Conservation (phyloP, 1,140 invertebrate genomes). For the Sogatella furcifera region DNA sequence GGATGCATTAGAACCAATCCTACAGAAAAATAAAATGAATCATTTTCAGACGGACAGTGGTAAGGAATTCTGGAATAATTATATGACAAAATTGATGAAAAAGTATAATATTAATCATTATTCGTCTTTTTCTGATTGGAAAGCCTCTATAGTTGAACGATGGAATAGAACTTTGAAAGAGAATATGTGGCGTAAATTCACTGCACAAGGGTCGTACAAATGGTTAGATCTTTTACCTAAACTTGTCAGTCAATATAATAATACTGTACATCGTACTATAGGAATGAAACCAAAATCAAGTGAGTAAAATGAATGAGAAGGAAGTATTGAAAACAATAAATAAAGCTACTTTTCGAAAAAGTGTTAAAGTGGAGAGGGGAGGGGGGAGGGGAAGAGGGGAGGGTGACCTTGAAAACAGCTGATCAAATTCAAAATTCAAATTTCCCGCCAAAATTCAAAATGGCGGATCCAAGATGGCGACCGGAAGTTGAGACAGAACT, state of each 20-base stretch:
- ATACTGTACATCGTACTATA: constrained; percentile 34
- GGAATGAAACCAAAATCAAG: constrained; percentile 30
- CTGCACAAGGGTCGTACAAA: constrained; percentile 19
- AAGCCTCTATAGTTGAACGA: constrained; percentile 37
- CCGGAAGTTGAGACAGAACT: too few species aligned
- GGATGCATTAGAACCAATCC: constrained; percentile 23
- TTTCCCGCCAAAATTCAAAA: too few species aligned
- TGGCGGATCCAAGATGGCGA: too few species aligned
- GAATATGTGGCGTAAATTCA: constrained; percentile 33
- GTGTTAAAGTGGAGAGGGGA: too few species aligned
- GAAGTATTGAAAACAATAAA: constrained; percentile 11
- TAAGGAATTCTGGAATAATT: constrained; percentile 33
- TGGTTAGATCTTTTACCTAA: constrained; percentile 29
- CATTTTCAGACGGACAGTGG: constrained; percentile 36
- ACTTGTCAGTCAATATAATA: constrained; percentile 34
- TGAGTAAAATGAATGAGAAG: constrained; percentile 24
- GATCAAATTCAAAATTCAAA: too few species aligned
- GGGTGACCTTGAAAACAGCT: too few species aligned
- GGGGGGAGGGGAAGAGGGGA: too few species aligned
- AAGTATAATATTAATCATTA: constrained; percentile 34
- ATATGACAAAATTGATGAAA: constrained; percentile 27
- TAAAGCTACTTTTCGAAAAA: not conserved
- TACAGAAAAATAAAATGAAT: constrained; percentile 16
- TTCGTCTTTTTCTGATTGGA: constrained; percentile 32
- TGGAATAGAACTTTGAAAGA: constrained; percentile 37